Percentiles rank a stretch among this genome's conserved stretches.
phyloP scores from a whole-genome alignment of 2,113 vertebrate genomes.

The Daphoenositta chrysoptera region DNA sequence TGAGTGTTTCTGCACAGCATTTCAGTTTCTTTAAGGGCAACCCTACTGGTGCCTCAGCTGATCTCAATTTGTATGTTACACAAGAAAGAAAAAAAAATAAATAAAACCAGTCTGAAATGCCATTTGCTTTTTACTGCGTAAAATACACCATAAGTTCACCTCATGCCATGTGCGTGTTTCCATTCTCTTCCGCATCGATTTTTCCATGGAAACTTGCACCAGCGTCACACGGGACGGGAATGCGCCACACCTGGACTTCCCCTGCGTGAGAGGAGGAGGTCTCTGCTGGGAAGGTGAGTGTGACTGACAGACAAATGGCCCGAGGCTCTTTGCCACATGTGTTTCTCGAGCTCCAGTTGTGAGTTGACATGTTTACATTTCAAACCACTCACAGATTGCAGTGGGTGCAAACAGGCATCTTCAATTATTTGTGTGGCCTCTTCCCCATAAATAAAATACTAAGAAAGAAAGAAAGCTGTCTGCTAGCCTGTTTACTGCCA shows the following conservation, averaged over 20 bases:
- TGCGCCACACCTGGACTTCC: neutral
- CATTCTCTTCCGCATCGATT: neutral
- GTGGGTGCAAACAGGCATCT: constrained; percentile 41
- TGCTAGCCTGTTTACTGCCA: neutral
- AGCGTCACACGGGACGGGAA: neutral
- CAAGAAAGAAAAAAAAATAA: neutral
- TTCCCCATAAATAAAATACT: constrained; percentile 21
- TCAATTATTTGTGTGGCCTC: constrained; percentile 26
- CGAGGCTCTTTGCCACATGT: neutral
- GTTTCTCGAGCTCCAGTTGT: neutral
- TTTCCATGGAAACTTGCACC: constrained; percentile 16
- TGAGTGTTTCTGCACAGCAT: neutral
- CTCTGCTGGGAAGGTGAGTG: neutral
- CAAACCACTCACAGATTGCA: constrained; percentile 47
- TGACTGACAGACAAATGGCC: neutral
- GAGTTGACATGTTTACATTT: constrained; percentile 32
- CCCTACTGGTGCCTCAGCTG: neutral
- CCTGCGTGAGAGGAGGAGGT: neutral
- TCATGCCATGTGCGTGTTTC: neutral
- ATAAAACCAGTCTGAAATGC: neutral
- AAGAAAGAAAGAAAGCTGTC: neutral
- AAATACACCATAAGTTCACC: neutral
- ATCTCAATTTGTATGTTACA: constrained; percentile 33
- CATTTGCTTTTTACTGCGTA: neutral
- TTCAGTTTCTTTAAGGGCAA: neutral